A percentile compares a stretch with the other conserved stretches of the same genome.
Conservation (phyloP, 1,140 invertebrate species). For the Drosophila chauvacae region DNA sequence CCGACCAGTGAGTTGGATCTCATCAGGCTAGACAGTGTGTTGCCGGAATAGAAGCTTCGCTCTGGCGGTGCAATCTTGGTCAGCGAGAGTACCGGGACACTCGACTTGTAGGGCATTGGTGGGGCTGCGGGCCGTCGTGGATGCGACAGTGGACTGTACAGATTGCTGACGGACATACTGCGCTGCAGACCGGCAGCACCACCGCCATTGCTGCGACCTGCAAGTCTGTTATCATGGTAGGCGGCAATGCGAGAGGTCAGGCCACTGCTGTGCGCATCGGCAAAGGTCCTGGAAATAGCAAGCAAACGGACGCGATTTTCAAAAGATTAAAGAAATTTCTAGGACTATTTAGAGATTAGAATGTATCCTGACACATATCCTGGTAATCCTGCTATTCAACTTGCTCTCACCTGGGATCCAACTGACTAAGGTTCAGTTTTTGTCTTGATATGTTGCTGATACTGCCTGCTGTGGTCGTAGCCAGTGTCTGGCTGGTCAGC, state of each 20-base stretch:
- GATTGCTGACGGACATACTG: slow-evolving; percentile 68
- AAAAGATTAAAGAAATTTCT: rapidly evolving
- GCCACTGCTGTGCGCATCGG: slow-evolving; percentile 85
- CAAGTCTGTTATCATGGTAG: slow-evolving; percentile 72
- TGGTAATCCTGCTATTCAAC: background rate
- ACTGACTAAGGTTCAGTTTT: slow-evolving; percentile 69
- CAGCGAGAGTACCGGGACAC: slow-evolving; percentile 71
- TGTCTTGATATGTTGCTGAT: slow-evolving; percentile 44
- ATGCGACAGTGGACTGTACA: slow-evolving; percentile 78
- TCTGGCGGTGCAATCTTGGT: slow-evolving; percentile 84
- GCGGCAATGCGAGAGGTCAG: slow-evolving; percentile 83
- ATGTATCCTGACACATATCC: background rate
- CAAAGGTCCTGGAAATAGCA: slow-evolving; percentile 62
- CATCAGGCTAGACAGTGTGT: slow-evolving; percentile 70
- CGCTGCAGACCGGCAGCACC: slow-evolving; percentile 51
- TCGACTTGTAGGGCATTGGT: slow-evolving; percentile 68
- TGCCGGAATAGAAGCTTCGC: slow-evolving; percentile 65
- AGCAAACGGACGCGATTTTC: background rate
- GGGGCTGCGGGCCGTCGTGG: slow-evolving; percentile 64
- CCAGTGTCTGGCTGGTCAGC: slow-evolving; percentile 12
- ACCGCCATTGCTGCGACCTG: background rate
- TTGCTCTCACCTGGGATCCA: slow-evolving; percentile 69
- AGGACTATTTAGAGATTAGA: background rate
- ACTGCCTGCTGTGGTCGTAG: slow-evolving; percentile 9
- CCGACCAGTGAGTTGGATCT: slow-evolving; percentile 76